Conservation (phyloP, 2,888 invertebrate genomes). For the Dyspetes luteomarginatus region DNA sequence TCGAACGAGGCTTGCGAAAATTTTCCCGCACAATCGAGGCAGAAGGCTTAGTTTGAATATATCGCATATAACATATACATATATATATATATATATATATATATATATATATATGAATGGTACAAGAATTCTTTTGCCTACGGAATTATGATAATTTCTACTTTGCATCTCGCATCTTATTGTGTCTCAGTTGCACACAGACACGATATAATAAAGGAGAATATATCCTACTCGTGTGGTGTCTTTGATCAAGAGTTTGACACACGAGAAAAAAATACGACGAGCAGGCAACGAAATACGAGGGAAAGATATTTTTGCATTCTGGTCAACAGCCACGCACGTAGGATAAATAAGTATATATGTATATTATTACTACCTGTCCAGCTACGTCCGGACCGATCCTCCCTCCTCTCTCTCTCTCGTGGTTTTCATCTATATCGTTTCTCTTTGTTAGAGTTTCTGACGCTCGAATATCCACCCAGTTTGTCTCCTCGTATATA, state of each 20-base stretch:
- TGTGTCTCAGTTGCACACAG: background rate
- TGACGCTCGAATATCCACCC: slow-evolving; percentile 33
- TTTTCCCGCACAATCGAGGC: slow-evolving; percentile 23
- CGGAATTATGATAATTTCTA: slow-evolving; percentile 26
- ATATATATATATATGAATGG: background rate
- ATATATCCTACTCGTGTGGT: background rate
- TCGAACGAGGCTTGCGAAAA: slow-evolving; percentile 26
- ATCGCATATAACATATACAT: background rate
- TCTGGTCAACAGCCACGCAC: background rate
- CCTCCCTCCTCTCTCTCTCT: background rate
- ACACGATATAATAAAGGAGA: background rate
- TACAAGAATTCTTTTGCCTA: background rate
- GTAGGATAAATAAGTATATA: background rate
- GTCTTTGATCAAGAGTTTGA: background rate
- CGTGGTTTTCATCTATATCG: background rate
- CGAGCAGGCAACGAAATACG: background rate
- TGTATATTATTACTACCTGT: slow-evolving; percentile 13
- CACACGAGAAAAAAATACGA: background rate
- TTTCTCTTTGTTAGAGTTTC: slow-evolving; percentile 48
- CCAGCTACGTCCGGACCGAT: slow-evolving; percentile 39
- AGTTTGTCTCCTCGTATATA: background rate
- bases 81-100: slow-evolving; percentile 1
- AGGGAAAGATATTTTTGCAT: slow-evolving; percentile 3
- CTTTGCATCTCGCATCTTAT: background rate
- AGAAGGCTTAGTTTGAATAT: background rate